A percentile compares a stretch with the other conserved stretches of the same genome.
Conservation (phyloP, 2,797 vertebrate species). For the Triplophysa yarkandensis region DNA sequence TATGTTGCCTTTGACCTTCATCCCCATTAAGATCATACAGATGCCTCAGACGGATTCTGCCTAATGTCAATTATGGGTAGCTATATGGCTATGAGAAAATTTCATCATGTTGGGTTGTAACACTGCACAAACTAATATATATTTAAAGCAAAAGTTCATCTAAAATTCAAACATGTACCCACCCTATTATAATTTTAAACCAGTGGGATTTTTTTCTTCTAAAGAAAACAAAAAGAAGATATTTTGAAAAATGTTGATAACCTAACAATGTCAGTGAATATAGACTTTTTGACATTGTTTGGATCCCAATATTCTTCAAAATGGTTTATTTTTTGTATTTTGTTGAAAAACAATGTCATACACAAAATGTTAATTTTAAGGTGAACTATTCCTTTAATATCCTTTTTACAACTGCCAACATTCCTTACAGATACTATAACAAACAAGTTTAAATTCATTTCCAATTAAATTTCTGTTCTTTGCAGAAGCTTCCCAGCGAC, state of each 20-base stretch:
- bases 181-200: too few relatives aligned
- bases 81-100: constrained; percentile 44
- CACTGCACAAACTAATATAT: constrained; percentile 16
- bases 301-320: too few relatives aligned
- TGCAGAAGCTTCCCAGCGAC: background rate
- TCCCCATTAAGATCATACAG: constrained; percentile 52
- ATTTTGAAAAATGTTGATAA: too few relatives aligned
- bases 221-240: too few relatives aligned
- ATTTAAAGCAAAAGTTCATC: too few relatives aligned
- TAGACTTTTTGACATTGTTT: too few relatives aligned
- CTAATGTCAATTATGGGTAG: constrained; percentile 56
- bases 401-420: background rate
- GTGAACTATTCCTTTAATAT: constrained; percentile 32
- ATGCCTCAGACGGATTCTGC: constrained; percentile 50
- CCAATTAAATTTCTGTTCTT: background rate
- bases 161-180: too few relatives aligned
- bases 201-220: too few relatives aligned
- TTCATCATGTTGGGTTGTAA: constrained; percentile 5
- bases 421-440: background rate
- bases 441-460: background rate
- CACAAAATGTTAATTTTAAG: too few relatives aligned
- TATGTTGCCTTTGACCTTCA: constrained; percentile 60
- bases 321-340: too few relatives aligned
- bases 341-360: too few relatives aligned
- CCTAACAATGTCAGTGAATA: too few relatives aligned